Evolutionary conservation across 2,888 invertebrate genomes (phyloP), one percentile per base, ranked within the genome.

Genomic region (Phyllotreta striolata): DNA sequence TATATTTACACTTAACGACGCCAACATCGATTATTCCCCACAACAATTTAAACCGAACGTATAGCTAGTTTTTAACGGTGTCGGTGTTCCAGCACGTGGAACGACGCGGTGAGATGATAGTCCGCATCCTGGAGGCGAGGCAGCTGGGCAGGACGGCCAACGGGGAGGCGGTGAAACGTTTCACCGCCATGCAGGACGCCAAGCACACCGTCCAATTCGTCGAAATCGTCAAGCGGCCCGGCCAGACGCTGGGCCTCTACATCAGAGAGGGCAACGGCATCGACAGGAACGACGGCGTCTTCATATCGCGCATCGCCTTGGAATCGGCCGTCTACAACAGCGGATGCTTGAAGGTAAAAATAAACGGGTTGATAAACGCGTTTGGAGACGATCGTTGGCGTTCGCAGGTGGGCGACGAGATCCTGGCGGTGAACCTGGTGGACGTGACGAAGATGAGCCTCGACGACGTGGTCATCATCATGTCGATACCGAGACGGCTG

Each of bases 221-320:
- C 73, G 99, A 99, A 84, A 98, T 99, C 78, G 96, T 99, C 72
- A 99, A 99, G 83, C 88, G 98, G 74, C 99, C 99, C 0, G 99
- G 98, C 9, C 98, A 99, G 83, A 98, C 98, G 38, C 85, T 99
- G 69, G 99, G 99, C 46, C 87, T 99, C 66, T 99, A 99, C 82
- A 98, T 99, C 78, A 88, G 98, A 43, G 98, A 99, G 87, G 98
- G 98, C n/a, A 98, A 99, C 78, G 98, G 98, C n/a, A 89, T 93
- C 59, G 95, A 96, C 76, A 88, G 96, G 66, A 89, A 90, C 51
- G 96, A 97, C 77, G 99, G 99, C 49, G 98, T 99, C 66, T 99
- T 99, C 85, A 98, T 99, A 82, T 98, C 98, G 6, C 85, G 93
- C 75, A 94, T 96, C 79, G 98, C 98, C 40, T 86, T 96, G 76